Base-by-base conservation (phyloP, 2,113 vertebrate species). In the Triplophysa siluroides region DNA sequence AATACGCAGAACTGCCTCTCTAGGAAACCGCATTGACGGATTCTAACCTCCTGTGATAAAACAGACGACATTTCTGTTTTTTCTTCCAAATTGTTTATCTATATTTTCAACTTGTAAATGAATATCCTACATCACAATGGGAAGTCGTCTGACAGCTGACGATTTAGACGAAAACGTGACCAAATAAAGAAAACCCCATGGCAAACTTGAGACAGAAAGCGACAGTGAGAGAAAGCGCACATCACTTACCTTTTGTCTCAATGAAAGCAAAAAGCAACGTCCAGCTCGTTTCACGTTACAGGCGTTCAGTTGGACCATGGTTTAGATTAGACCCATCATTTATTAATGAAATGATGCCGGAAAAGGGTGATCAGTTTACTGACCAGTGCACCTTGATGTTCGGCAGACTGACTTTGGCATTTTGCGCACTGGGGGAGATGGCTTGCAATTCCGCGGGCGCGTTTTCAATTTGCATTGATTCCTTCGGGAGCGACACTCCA, bases 211-310 rank as follows among this genome's bases (percentile, higher is more conserved):
- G 41, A 18, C 69, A 18, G 33, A 61, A 21, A 3, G 21, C 4
- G 73, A 63, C 41, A 62, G 58, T 26, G 19, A 9, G 58, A 75
- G 62, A 77, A 77, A 77, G 75, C 62, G 75, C 26, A 33, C 16
- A 75, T 47, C 73, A 76, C 75, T 65, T 77, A 77, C 75, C 75
- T 77, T 63, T 50, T 77, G 62, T 65, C 45, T 33, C 21, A 65
- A 62, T 77, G 74, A 77, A 76, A 76, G 74, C 43, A 26, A 47
- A 43, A 26, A 75, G 73, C 73, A 63, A 62, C 38, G 58, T 63
- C 74, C 74, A 54, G 24, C 23, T 41, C 75, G 75, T 38, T 64
- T 77, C 62, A 26, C 62, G 45, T 77, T 77, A 77, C 75, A 54
- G 62, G 4, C 52, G 38, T 47, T 6, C 23, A 19, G 14, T 2